Evolutionary conservation across 2,888 invertebrate species (phyloP).

Genomic region (Byasa hedistus): DNA sequence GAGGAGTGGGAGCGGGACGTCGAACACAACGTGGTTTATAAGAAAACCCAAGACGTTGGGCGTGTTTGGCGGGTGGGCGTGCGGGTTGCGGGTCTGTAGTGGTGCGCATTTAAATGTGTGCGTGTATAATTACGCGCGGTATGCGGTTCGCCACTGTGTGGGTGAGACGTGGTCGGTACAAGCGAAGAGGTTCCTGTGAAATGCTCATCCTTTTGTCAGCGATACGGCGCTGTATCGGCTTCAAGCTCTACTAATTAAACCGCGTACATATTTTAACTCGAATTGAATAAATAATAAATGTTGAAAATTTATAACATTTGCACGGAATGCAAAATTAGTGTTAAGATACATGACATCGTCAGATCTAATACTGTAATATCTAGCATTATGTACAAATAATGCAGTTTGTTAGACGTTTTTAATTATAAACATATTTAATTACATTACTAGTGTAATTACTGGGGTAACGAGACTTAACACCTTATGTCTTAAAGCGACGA

Average conservation of each 20-base stretch:
- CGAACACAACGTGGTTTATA: constrained; percentile 78
- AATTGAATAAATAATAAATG: neutral
- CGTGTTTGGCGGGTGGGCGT: constrained; percentile 80
- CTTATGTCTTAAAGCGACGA: no score
- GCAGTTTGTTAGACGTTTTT: neutral
- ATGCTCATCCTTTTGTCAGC: constrained; percentile 75
- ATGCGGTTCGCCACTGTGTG: constrained; percentile 60
- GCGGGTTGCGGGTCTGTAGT: constrained; percentile 67
- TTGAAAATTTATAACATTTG: neutral
- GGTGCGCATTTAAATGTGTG: constrained; percentile 51
- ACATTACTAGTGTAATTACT: no score
- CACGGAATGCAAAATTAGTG: neutral
- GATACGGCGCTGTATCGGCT: constrained; percentile 73
- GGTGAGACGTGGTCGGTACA: constrained; percentile 50
- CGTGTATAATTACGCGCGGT: constrained; percentile 52
- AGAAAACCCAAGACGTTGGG: constrained; percentile 81
- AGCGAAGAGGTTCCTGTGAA: constrained; percentile 52
- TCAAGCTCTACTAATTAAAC: constrained; percentile 74
- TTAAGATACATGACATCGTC: neutral
- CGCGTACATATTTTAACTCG: no score
- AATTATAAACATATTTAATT: neutral
- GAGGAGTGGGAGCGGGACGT: constrained; percentile 57
- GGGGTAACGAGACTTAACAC: no score
- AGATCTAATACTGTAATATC: neutral
- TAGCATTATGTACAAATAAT: neutral